Base-by-base conservation (phyloP, 2,888 invertebrate genomes). In the Nephrotoma guestfalica region DNA sequence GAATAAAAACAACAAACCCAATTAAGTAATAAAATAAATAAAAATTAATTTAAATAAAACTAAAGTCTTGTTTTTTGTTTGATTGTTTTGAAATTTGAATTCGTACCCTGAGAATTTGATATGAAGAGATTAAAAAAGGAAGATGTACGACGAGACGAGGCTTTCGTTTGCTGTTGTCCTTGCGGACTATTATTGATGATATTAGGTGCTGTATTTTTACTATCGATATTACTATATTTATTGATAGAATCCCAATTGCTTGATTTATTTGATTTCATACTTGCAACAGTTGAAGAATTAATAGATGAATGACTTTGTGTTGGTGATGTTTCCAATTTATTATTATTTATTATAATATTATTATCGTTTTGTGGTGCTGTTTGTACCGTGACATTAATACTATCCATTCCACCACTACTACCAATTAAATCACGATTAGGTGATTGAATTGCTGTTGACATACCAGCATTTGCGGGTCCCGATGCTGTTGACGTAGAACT, bases 61-160 rank as follows among this genome's bases (percentile, higher is more conserved):
- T 83, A 84, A 18, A 30, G 15, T 13, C 41, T 83, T 41, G 86
- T 86, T 83, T 87, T 83, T 86, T 86, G 43, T 86, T 42, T 71
- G 71, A 45, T 86, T 57, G 11, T 86, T 87, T 87, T 88, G 88
- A 42, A n/a, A 84, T 84, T 86, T 85, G 86, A 85, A 86, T 88
- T 89, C 90, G 89, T 97, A 94, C 96, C 97, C 95, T 97, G 97
- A 93, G 97, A 97, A 93, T 96, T 97, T 93, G 97, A 96, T 94
- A 97, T 97, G 94, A 97, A 97, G 93, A 97, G 95, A 94, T 97
- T 97, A 92, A 97, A 94, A 92, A 97, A 95, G 92, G 97, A 97
- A 92, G 97, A 97, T 92, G 97, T 97, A 93, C 97, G 96, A 92
- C 97, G 96, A 92, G 97, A 97, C 91, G 96, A 94, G 93, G 96